Evolutionary conservation across 1,140 invertebrate species (phyloP), one percentile per base, ranked within the genome.

Genomic region (Aphaenogaster ashmeadi): DNA sequence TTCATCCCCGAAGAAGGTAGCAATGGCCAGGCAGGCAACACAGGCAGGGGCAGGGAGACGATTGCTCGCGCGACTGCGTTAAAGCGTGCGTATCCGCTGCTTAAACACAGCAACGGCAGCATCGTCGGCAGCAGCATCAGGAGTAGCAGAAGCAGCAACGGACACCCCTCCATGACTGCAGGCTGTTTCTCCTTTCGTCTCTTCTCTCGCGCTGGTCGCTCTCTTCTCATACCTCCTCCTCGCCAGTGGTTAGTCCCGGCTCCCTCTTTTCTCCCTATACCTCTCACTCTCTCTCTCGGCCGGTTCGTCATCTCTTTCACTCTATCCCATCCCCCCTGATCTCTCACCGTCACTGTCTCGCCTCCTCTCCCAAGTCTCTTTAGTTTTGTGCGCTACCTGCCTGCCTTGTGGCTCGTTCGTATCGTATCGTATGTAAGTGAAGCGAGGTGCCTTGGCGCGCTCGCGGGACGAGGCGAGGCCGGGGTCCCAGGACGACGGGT

Each of bases 321-420:
- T 74, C 77, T 72, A 69, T 50, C 87, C 41, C 66, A 33, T 60
- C 13, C 69, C 77, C 78, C 84, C 88, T 64, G 74, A 71, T 77
- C 52, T 90, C 79, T 54, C 87, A 38, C 86, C 67, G 54, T 80
- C 80, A 64, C 86, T 64, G 54, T 86, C 89, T 90, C 80, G n/a
- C 87, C 69, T 79, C 87, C 89, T 87, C 89, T 87, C 89, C 84
- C 69, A 88, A 88, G 92, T 92, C 92, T 91, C 92, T 92, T 92
- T 89, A 90, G 90, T 94, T 94, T 92, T 93, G 93, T 93, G 89
- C 93, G 92, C 93, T 94, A 94, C 93, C 93, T 93, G 69, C 90
- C 93, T 92, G 87, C 93, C 93, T 94, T 93, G 91, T 91, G 93
- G 91, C 92, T 93, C 86, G 89, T 71, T 91, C 90, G 92, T 90